A percentile compares a stretch with the other conserved stretches of the same genome.
Evolutionary conservation across 35 echinoderm and acorn worm species (phyloP).

Genomic region (Lytechinus variegatus): DNA sequence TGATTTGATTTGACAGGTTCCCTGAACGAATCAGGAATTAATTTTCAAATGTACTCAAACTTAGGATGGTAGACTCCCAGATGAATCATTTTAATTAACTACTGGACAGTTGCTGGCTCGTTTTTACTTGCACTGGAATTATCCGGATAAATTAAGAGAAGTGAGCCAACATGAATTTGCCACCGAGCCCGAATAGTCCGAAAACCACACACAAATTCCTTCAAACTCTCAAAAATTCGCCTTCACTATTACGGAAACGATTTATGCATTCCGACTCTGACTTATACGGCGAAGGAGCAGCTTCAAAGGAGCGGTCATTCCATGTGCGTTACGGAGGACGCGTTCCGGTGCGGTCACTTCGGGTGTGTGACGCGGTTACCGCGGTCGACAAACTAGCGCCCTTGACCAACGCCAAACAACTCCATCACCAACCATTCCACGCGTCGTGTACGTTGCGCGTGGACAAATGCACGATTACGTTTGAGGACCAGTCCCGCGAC

Average conservation of each 20-base stretch:
- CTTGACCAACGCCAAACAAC: background rate
- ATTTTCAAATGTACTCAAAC: too few relatives aligned
- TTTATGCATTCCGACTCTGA: conserved; percentile 27
- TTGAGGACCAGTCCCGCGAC: conserved; percentile 22
- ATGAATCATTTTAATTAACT: background rate
- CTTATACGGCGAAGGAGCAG: background rate
- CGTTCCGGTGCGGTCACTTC: conserved; percentile 31
- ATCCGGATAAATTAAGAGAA: background rate
- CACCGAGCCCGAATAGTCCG: conserved; percentile 37
- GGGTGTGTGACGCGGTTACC: conserved; percentile 32
- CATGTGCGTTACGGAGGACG: conserved; percentile 39
- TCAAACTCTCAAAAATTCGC: conserved; percentile 34
- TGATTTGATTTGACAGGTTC: background rate
- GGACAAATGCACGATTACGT: conserved; percentile 31
- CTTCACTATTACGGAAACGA: conserved; percentile 25
- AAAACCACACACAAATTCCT: background rate
- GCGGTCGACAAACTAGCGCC: conserved; percentile 34
- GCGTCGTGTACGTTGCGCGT: conserved; percentile 9
- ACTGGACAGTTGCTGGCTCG: background rate
- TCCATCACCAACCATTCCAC: background rate
- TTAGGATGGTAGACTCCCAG: background rate
- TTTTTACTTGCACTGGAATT: background rate
- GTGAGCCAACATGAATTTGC: background rate
- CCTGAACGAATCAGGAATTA: too few relatives aligned
- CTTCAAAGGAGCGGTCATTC: background rate